Percentiles rank a stretch among this genome's conserved stretches.
These are phyloP conservation scores for Nephrotoma guestfalica DNA, from an alignment of 2,888 invertebrate genomes.

Conservation along the genomic window DNA sequence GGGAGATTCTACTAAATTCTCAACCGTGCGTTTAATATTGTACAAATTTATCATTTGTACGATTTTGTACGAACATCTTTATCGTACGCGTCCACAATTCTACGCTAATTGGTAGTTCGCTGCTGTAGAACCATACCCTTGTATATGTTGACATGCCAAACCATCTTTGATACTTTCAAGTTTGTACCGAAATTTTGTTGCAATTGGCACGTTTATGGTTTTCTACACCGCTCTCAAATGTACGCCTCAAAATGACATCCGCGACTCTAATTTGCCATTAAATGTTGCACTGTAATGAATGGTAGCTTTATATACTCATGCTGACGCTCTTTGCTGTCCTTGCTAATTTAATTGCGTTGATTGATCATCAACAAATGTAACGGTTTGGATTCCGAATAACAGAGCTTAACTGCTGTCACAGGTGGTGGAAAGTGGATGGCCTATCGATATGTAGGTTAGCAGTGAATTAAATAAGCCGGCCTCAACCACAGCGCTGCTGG, in stretches of 20 bases:
- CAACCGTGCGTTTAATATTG: too few species aligned
- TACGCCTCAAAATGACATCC: neutral
- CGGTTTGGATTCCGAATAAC: too few species aligned
- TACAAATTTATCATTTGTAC: too few species aligned
- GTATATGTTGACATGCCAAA: neutral
- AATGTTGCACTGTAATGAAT: neutral
- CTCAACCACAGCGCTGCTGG: too few species aligned
- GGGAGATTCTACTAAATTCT: too few species aligned
- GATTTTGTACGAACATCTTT: too few species aligned
- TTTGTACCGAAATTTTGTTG: neutral
- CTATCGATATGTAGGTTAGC: too few species aligned
- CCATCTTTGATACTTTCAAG: neutral
- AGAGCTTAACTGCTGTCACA: too few species aligned
- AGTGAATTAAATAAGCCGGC: too few species aligned
- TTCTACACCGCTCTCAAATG: neutral
- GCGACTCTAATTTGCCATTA: neutral
- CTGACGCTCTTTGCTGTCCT: neutral
- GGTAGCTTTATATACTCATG: neutral
- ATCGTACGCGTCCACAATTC: neutral
- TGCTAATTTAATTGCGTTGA: neutral
- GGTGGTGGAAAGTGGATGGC: too few species aligned
- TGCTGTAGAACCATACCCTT: neutral
- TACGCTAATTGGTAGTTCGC: neutral
- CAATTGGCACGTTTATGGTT: neutral
- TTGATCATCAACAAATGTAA: neutral